Evolutionary conservation across 2,888 invertebrate genomes (phyloP), one percentile per base, ranked within the genome.

Genomic region (Cordilura impudica): DNA sequence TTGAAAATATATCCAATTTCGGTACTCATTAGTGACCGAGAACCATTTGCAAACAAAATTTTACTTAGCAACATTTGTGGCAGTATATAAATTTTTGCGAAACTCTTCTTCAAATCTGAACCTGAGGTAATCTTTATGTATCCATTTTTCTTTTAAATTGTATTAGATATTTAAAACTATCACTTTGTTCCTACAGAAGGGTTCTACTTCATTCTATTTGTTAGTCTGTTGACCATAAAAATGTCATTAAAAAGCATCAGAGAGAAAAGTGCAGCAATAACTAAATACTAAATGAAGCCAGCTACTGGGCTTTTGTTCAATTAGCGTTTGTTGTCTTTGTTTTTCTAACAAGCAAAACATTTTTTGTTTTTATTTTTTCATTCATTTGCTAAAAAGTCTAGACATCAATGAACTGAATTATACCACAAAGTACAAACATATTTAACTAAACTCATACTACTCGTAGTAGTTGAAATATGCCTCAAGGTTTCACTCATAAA

Each of bases 391-490:
- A 16, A 60, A 69, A 75, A 61, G 75, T 76, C 75, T 70, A 76
- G 75, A 76, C 75, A 76, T 65, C 56, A 49, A 65, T 56, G 54
- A 70, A 65, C 63, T 65, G 63, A 76, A 76, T 75, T 70, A 76
- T 56, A 21, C 47, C 39, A 29, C 10, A 18, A 10, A 29, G 10
- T 26, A 18, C 10, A 47, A 47, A 18, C 10, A 47, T 4, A 47
- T 12, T 12, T 35, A 35, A 2, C 12, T 39, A 54, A 16, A n/a
- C 7, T 16, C n/a, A 23, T 14, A 7, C 12, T 14, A n/a, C 0
- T 47, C 2, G 4, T 23, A 26, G n/a, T 21, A 14, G 16, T 29
- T 29, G 10, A 53, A 54, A 10, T 54, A 54, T 29, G 31, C 53
- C 31, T 54, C 53, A 26, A 54, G 53, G 53, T 31, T 29, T 26